These are phyloP conservation scores for Diprion similis DNA, from an alignment of 1,140 invertebrate species.

Conservation along the genomic window DNA sequence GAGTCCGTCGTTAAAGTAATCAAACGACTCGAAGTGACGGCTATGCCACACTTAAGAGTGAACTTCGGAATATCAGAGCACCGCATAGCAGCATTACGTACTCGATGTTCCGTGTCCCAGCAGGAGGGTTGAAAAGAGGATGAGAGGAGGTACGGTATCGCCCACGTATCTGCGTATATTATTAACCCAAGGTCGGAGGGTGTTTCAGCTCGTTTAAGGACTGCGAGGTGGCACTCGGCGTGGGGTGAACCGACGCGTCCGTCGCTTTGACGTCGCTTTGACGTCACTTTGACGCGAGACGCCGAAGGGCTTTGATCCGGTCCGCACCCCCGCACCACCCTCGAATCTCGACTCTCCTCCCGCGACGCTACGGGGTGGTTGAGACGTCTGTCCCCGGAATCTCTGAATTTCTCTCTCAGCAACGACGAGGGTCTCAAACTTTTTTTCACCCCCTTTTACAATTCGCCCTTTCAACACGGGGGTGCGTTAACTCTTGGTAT, in stretches of 20 bases:
- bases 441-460: not conserved
- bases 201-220: constrained; percentile 8
- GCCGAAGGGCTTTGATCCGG: constrained; percentile 41
- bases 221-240: constrained; percentile 22
- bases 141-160: not conserved
- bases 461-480: too few species aligned
- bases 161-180: constrained; percentile 7
- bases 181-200: constrained; percentile 12
- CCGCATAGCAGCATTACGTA: too few species aligned
- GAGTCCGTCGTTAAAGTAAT: too few species aligned
- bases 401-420: not conserved
- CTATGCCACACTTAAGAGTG: too few species aligned
- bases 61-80: too few species aligned
- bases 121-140: too few species aligned
- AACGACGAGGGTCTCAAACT: not conserved
- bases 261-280: constrained; percentile 44
- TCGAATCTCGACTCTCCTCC: not conserved
- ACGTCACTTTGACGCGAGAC: constrained; percentile 39
- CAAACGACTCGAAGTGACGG: too few species aligned
- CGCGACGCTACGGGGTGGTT: not conserved
- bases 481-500: too few species aligned
- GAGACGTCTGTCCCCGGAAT: not conserved
- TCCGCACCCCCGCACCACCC: not conserved
- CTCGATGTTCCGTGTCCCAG: too few species aligned
- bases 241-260: constrained; percentile 33